Conservation (phyloP, 2,888 invertebrate species). For the Cotesia congregata region DNA sequence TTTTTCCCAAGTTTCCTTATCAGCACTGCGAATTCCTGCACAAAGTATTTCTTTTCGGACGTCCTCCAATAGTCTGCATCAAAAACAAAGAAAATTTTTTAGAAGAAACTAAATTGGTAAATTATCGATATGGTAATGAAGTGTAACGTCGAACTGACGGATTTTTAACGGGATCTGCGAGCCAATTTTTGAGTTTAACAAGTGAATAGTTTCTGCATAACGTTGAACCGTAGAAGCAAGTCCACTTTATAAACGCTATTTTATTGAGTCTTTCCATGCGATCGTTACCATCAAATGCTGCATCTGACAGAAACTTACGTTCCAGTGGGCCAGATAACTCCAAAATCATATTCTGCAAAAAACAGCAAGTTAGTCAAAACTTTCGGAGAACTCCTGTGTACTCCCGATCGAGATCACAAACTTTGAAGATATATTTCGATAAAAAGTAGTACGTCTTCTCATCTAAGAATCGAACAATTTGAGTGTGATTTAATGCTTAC, state of each 20-base stretch:
- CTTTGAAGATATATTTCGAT: no score
- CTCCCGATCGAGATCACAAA: no score
- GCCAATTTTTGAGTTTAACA: slow-evolving; percentile 37
- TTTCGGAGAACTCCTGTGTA: no score
- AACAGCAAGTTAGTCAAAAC: not conserved
- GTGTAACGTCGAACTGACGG: slow-evolving; percentile 25
- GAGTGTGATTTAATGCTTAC: not conserved
- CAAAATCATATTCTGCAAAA: slow-evolving; percentile 56
- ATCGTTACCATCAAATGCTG: slow-evolving; percentile 51
- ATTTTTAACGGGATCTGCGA: slow-evolving; percentile 34
- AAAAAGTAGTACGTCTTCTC: not conserved
- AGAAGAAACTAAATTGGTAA: not conserved
- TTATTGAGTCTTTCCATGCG: slow-evolving; percentile 58
- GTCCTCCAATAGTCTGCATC: slow-evolving; percentile 69
- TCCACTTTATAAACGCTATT: slow-evolving; percentile 59
- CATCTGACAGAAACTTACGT: slow-evolving; percentile 53
- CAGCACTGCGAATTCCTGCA: slow-evolving; percentile 64
- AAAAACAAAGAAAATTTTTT: slow-evolving; percentile 32
- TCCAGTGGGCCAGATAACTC: slow-evolving; percentile 57
- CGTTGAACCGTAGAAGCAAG: slow-evolving; percentile 65
- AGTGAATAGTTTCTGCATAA: slow-evolving; percentile 63
- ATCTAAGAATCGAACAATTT: not conserved
- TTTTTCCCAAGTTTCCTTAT: slow-evolving; percentile 48
- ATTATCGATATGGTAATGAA: not conserved
- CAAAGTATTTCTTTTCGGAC: slow-evolving; percentile 70